These are phyloP conservation scores for Anastrepha ludens DNA, from an alignment of 1,140 invertebrate species.

Conservation along the genomic window DNA sequence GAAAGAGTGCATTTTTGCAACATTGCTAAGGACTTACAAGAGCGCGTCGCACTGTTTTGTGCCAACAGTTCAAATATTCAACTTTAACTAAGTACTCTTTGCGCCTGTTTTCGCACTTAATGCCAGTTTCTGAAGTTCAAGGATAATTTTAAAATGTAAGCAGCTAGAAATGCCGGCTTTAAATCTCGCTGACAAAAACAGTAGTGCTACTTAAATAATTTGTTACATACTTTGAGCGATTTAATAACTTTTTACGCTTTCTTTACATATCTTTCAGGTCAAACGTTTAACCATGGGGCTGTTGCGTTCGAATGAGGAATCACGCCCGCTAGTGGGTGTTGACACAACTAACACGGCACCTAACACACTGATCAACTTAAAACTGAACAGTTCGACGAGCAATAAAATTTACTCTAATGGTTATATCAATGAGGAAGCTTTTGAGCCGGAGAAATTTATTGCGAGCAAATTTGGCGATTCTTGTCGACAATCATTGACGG, in stretches of 20 bases:
- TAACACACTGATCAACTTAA: constrained; percentile 1
- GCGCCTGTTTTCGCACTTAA: not conserved
- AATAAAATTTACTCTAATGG: constrained; percentile 79
- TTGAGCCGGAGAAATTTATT: constrained; percentile 76
- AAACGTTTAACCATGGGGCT: constrained; percentile 73
- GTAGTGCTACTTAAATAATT: not conserved
- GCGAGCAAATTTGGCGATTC: constrained; percentile 74
- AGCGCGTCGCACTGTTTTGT: not conserved
- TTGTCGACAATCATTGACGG: constrained; percentile 71
- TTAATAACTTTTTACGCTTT: not conserved
- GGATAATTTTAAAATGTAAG: constrained; percentile 31
- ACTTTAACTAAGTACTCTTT: not conserved
- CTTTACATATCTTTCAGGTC: constrained; percentile 62
- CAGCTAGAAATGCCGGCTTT: not conserved
- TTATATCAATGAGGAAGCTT: constrained; percentile 85
- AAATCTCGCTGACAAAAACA: not conserved
- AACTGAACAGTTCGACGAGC: constrained; percentile 47
- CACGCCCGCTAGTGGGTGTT: constrained; percentile 78
- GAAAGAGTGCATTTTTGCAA: constrained; percentile 46
- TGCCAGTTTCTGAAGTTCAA: constrained; percentile 46
- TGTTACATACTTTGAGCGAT: constrained; percentile 4
- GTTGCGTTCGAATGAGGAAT: constrained; percentile 76
- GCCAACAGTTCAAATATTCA: not conserved
- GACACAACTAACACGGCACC: constrained; percentile 69
- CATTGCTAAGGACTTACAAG: not conserved